Evolutionary conservation across 2,888 invertebrate species (phyloP), one percentile per base, ranked within the genome.

Genomic region (Palloptera scutellata): DNA sequence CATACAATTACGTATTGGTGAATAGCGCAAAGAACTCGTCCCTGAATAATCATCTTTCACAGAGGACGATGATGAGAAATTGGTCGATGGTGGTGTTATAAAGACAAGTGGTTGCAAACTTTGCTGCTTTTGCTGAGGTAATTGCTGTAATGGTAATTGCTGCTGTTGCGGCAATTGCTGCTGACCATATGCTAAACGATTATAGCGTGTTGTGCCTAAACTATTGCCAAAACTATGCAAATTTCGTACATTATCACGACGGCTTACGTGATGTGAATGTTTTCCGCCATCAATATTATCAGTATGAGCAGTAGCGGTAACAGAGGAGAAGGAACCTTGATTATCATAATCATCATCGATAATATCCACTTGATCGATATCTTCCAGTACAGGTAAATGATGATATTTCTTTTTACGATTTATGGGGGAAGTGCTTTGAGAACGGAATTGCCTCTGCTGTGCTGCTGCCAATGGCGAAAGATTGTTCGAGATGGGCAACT

Each of bases 351-450:
- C 19, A 11, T 69, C 67, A 41, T 66, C 71, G 19, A 61, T 67
- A 15, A 64, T 62, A 62, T 69, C 69, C 4, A 68, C 71, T 48
- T 72, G 69, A 48, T 70, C 67, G 55, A 68, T 67, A 68, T 72
- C 73, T 12, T 79, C 68, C 2, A 81, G 73, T 55, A 74, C 73
- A 42, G 80, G 78, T 64, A 81, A 68, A 75, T 81, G 73, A 68
- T 75, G 75, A 66, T 74, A 79, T 68, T 81, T 77, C 70, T 80
- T 82, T 71, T 81, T 83, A 30, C 80, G 76, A 71, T 79, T 73
- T 9, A 79, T 77, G 30, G 84, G 84, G n/a, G 84, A 85, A 64
- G 82, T 82, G 72, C 82, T 84, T 17, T 83, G 75, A 20, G 84
- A 84, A 54, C 84, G 82, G 30, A 63, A 51, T 64, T 75, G 74